A percentile compares a stretch with the other conserved stretches of the same genome.
phyloP scores from a whole-genome alignment of 2,113 vertebrate species.

The Oreotrochilus melanogaster region DNA sequence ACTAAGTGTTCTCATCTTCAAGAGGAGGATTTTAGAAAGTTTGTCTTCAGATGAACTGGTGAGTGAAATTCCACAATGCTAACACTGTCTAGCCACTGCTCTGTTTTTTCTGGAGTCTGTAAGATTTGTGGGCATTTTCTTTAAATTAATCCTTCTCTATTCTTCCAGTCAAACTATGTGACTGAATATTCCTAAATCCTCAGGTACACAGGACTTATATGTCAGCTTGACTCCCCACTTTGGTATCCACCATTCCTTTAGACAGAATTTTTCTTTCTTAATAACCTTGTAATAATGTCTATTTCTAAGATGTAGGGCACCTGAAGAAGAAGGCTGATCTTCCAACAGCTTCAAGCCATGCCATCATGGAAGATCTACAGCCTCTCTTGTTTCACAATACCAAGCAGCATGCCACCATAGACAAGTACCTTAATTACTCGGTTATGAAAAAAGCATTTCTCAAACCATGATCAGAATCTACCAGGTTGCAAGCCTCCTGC shows the following conservation, averaged over 20 bases:
- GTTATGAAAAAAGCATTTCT: neutral
- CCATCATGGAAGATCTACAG: neutral
- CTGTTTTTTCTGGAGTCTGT: neutral
- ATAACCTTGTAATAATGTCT: neutral
- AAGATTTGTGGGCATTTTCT: neutral
- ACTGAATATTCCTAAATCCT: neutral
- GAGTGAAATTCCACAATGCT: neutral
- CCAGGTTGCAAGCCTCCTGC: neutral
- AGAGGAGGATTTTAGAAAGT: neutral
- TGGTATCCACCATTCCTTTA: neutral
- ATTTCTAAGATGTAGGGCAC: neutral
- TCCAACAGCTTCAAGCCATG: neutral
- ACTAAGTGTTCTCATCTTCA: neutral
- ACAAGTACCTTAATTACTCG: neutral
- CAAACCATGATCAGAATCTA: neutral
- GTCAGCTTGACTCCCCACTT: neutral
- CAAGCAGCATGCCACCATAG: neutral
- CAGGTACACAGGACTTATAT: neutral
- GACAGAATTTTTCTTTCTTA: neutral
- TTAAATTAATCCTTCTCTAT: neutral
- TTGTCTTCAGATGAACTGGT: neutral
- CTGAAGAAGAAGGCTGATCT: neutral
- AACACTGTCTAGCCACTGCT: neutral
- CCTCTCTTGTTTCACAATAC: neutral
- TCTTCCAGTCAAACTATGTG: neutral